Base-by-base conservation (phyloP, 2,888 invertebrate genomes). In the Xanthostigma xanthostigma region DNA sequence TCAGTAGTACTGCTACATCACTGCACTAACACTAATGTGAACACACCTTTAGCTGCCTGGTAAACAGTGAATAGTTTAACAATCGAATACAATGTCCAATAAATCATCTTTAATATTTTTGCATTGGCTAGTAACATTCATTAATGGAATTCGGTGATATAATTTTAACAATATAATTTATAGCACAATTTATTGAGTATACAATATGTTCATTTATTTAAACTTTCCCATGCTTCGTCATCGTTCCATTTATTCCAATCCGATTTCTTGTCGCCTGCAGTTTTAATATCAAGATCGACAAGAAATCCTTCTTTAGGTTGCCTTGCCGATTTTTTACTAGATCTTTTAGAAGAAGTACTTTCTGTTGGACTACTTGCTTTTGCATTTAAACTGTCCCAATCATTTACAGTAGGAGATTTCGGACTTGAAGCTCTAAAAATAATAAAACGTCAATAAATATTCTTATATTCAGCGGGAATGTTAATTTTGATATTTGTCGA, bases 151-250 rank as follows among this genome's bases (percentile, higher is more conserved):
- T 27, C 27, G 27, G 27, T 27, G 27, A 27, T 27, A 27, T 27
- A 27, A 27, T 27, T 27, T 27, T 27, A 27, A 27, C 27, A 27
- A 3, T 27, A 27, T 27, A 27, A 27, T 27, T 27, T 27, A 27
- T 27, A 27, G 27, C 27, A 27, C 27, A 27, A 27, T 27, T 27
- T 27, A 27, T 27, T 27, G 6, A 27, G 3, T 27, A 27, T 27
- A 27, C 27, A 27, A 27, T 27, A 27, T 27, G 27, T 53, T 75
- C 67, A 81, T 57, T 75, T 72, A 64, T 76, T 76, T 53, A 77
- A 62, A 60, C 74, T 70, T 58, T 76, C 71, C 77, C 77, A 77
- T 41, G 76, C 68, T 59, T 76, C 76, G 58, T 78, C 77, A 55
- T 77, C 78, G 46, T 72, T 73, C 63, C 67, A 74, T 56, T 68